Evolutionary conservation across 2,797 vertebrate species (phyloP).

Genomic region (Hoplostethus mediterraneus): DNA sequence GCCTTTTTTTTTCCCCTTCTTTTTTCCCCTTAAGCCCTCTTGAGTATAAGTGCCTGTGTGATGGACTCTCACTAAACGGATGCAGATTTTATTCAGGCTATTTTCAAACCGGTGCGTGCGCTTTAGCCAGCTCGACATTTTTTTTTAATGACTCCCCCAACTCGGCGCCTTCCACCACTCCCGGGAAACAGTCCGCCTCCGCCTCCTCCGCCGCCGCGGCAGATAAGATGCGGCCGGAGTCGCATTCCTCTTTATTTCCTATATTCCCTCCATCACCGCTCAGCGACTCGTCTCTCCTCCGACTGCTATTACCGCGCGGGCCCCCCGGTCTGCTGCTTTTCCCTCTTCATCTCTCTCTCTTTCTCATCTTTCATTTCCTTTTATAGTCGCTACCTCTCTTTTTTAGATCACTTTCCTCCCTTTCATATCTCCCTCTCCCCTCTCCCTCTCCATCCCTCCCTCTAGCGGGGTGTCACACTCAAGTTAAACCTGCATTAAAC

Average conservation of each 20-base stretch:
- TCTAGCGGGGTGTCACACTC: conserved; percentile 49
- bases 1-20: conserved; percentile 70
- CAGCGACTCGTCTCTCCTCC: neutral
- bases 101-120: conserved; percentile 74
- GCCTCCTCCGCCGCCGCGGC: conserved; percentile 49
- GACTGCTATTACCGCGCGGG: conserved; percentile 51
- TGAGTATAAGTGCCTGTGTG: conserved; percentile 53
- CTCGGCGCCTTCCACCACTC: conserved; percentile 62
- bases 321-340: conserved; percentile 45
- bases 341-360: conserved; percentile 22
- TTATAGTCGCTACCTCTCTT: neutral
- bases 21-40: conserved; percentile 68
- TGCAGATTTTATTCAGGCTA: conserved; percentile 85
- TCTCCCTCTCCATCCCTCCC: neutral
- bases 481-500: conserved; percentile 65
- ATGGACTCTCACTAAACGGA: conserved; percentile 71
- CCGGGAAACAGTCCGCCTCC: conserved; percentile 58
- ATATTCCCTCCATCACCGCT: conserved; percentile 24
- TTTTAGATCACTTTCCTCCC: neutral
- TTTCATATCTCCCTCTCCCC: neutral
- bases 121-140: conserved; percentile 83
- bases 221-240: conserved; percentile 65
- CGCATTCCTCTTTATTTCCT: conserved; percentile 29
- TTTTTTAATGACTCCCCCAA: conserved; percentile 83
- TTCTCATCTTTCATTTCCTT: conserved; percentile 50